These are phyloP conservation scores for Bugulina stolonifera DNA, from an alignment of 2,888 invertebrate species.

Conservation along the genomic window DNA sequence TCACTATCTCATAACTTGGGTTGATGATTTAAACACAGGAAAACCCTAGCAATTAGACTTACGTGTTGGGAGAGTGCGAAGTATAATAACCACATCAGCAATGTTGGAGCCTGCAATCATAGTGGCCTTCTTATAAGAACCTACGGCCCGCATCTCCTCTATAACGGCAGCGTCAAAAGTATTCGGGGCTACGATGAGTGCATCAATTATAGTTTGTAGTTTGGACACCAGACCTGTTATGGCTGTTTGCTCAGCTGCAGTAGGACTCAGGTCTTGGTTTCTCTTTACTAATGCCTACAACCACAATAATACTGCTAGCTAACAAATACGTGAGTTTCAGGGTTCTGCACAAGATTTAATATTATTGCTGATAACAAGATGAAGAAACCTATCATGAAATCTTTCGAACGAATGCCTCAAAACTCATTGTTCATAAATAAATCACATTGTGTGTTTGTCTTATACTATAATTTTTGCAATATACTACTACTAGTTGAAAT, in stretches of 20 bases:
- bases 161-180: slow-evolving; percentile 91
- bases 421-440: no score
- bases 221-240: slow-evolving; percentile 89
- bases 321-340: no score
- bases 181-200: slow-evolving; percentile 86
- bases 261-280: slow-evolving; percentile 84
- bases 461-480: no score
- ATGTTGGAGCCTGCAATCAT: slow-evolving; percentile 92
- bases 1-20: no score
- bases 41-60: slow-evolving; percentile 31
- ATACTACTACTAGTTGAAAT: no score
- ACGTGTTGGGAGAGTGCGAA: slow-evolving; percentile 85
- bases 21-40: slow-evolving; percentile 29
- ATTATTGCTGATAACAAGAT: no score
- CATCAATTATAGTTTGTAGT: slow-evolving; percentile 88
- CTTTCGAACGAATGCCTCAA: no score
- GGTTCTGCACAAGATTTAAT: no score
- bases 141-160: slow-evolving; percentile 91
- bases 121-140: slow-evolving; percentile 95
- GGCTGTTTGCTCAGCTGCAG: slow-evolving; percentile 82
- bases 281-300: slow-evolving; percentile 79
- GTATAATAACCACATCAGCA: slow-evolving; percentile 91
- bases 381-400: no score
- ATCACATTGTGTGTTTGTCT: no score
- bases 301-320: no score